phyloP scores from a whole-genome alignment of 2,888 invertebrate species.

The Drosophila mettleri region DNA sequence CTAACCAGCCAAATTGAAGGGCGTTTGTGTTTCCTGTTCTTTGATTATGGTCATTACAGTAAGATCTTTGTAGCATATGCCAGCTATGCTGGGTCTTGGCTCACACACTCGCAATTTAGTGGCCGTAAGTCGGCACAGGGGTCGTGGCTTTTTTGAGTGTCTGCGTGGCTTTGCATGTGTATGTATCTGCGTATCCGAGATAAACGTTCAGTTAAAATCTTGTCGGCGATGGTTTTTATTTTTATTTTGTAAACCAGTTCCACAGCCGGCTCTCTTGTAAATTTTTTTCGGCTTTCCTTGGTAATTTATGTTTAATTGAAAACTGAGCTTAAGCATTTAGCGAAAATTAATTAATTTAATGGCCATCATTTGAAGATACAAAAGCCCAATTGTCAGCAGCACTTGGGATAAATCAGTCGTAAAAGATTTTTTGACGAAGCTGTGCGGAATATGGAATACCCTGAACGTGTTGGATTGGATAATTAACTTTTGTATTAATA shows the following conservation, averaged over 20 bases:
- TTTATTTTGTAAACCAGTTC: conserved; percentile 53
- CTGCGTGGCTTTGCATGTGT: conserved; percentile 13
- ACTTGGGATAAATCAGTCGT: conserved; percentile 13
- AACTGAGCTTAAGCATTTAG: conserved; percentile 46
- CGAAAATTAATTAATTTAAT: conserved; percentile 72
- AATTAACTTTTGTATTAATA: no score
- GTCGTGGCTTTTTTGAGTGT: conserved; percentile 49
- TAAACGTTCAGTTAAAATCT: conserved; percentile 25
- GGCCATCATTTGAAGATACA: conserved; percentile 62
- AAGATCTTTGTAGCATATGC: conserved; percentile 3
- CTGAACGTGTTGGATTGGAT: no score
- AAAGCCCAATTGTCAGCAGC: conserved; percentile 30
- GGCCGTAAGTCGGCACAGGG: conserved; percentile 63
- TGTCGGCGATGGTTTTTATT: conserved; percentile 14
- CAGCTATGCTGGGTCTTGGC: background rate
- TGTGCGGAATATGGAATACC: background rate
- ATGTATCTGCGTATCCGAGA: conserved; percentile 36
- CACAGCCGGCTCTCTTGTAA: background rate
- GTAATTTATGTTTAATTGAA: conserved; percentile 70
- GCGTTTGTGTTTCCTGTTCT: conserved; percentile 68
- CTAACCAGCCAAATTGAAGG: conserved; percentile 69
- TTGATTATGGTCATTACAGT: conserved; percentile 55
- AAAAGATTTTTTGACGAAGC: no score
- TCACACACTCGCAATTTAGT: conserved; percentile 58
- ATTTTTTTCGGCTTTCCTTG: conserved; percentile 12